Base-by-base conservation (phyloP, 92 coral and sea anemone genomes). In the Phenganax stokvisi region DNA sequence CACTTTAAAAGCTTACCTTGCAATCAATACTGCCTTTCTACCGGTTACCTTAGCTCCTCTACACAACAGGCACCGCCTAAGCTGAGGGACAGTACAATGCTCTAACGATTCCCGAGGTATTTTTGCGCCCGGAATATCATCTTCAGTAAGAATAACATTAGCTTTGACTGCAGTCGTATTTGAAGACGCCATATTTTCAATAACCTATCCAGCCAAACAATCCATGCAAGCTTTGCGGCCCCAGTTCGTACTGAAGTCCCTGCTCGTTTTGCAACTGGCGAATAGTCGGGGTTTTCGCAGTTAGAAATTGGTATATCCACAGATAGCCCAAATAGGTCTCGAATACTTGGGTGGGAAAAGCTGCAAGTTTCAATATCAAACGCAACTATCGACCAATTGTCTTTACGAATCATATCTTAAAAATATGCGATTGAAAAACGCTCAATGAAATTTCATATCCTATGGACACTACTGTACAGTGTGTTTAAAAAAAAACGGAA, bases 51-150 rank as follows among this genome's bases (percentile, higher is more conserved):
- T 77, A 29, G 82, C 82, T 17, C 82, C 74, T 77, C 82, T 77
- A 61, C 82, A 77, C 29, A 77, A 57, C 30, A 77, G 73, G 72
- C 82, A 77, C 30, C 73, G 60, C 65, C 74, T 56, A 28, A 77
- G 70, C 52, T 56, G 70, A 16, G 52, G 56, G 20, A 71, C 80
- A 16, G 79, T 84, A 56, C 87, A 84, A 62, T 77, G 58, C 31
- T 87, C 88, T 12, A 62, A 16, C 29, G 30, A 28, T 10, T 75
- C 51, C 4, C 47, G 47, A 37, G 85, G 70, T 64, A 85, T 64
- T 81, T 75, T 85, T 74, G 88, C 88, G 10, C 83, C 88, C 0
- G 83, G 90, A 44, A 79, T 84, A 58, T 84, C 85, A 37, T 84
- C 88, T 75, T 87, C 88, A 12, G 88, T 85, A 60, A 80, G 72